Conservation (phyloP, 2,888 invertebrate species). For the Papilio protenor region DNA sequence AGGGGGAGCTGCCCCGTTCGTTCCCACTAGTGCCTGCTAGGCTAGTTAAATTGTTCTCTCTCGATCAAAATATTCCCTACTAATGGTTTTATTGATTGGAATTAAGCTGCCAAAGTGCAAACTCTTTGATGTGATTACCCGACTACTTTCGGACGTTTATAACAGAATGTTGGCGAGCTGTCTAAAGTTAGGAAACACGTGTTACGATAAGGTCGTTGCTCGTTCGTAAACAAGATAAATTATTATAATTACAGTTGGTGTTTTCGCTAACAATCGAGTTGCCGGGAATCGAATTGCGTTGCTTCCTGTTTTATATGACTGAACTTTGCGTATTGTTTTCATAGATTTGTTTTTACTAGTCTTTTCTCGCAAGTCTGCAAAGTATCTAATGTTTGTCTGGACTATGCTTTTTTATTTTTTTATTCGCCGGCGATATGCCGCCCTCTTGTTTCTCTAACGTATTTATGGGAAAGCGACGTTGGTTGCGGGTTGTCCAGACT, state of each 20-base stretch:
- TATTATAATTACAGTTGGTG: slow-evolving; percentile 33
- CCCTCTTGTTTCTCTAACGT: too few species aligned
- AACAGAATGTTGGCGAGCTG: slow-evolving; percentile 32
- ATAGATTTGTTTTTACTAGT: background rate
- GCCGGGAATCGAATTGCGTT: background rate
- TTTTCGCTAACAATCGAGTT: slow-evolving; percentile 11
- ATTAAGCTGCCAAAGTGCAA: background rate
- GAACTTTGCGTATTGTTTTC: slow-evolving; percentile 12
- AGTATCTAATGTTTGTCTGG: too few species aligned
- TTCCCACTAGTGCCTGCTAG: too few species aligned
- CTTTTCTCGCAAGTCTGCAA: too few species aligned
- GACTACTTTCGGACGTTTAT: background rate
- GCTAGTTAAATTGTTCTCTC: too few species aligned
- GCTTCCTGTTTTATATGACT: slow-evolving; percentile 21
- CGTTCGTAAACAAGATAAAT: slow-evolving; percentile 39
- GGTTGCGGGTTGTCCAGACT: too few species aligned
- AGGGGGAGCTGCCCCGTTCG: too few species aligned
- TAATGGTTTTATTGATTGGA: background rate
- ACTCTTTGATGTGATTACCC: background rate
- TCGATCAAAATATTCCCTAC: too few species aligned
- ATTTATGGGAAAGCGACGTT: too few species aligned
- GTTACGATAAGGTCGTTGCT: slow-evolving; percentile 38
- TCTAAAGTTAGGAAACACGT: slow-evolving; percentile 34
- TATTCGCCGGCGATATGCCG: too few species aligned
- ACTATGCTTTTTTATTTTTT: too few species aligned